Evolutionary conservation across 2,888 invertebrate genomes (phyloP).

Genomic region (Netelia fuscicornis): DNA sequence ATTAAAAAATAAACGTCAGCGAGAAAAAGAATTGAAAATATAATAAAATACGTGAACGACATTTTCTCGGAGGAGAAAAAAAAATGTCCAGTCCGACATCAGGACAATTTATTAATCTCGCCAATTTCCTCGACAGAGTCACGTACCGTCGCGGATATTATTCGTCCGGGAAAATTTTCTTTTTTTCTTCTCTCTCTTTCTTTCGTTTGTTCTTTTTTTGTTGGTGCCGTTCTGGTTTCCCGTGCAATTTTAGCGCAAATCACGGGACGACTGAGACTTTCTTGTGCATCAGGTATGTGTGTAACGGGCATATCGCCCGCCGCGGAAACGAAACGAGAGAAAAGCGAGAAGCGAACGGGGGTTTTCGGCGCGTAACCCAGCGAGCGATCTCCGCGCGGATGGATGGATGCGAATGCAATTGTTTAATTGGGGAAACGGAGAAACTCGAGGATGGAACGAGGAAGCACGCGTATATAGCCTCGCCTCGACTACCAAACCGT

Average conservation of each 20-base stretch:
- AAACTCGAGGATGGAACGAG: slow-evolving; percentile 64
- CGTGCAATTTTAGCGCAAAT: slow-evolving; percentile 72
- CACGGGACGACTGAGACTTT: slow-evolving; percentile 68
- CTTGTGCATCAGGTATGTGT: slow-evolving; percentile 50
- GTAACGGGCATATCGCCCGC: not conserved
- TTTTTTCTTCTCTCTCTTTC: slow-evolving; percentile 6
- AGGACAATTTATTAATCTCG: slow-evolving; percentile 64
- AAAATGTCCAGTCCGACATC: slow-evolving; percentile 43
- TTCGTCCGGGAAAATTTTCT: slow-evolving; percentile 37
- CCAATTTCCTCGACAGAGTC: slow-evolving; percentile 65
- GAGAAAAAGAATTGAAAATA: slow-evolving; percentile 20
- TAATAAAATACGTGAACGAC: slow-evolving; percentile 57
- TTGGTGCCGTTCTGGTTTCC: slow-evolving; percentile 49
- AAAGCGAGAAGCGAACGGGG: not conserved
- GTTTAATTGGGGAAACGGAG: slow-evolving; percentile 83
- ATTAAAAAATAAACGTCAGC: not conserved
- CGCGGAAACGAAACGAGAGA: not conserved
- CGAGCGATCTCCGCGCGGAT: slow-evolving; percentile 70
- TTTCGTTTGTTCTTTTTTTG: not conserved
- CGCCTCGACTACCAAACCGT: slow-evolving; percentile 49
- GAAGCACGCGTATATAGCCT: slow-evolving; percentile 75
- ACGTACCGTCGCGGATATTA: slow-evolving; percentile 61
- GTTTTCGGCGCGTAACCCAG: slow-evolving; percentile 30
- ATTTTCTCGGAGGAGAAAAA: slow-evolving; percentile 42
- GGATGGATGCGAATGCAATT: slow-evolving; percentile 83